phyloP scores from a whole-genome alignment of 2,797 vertebrate genomes.

The Scolopax rusticola region DNA sequence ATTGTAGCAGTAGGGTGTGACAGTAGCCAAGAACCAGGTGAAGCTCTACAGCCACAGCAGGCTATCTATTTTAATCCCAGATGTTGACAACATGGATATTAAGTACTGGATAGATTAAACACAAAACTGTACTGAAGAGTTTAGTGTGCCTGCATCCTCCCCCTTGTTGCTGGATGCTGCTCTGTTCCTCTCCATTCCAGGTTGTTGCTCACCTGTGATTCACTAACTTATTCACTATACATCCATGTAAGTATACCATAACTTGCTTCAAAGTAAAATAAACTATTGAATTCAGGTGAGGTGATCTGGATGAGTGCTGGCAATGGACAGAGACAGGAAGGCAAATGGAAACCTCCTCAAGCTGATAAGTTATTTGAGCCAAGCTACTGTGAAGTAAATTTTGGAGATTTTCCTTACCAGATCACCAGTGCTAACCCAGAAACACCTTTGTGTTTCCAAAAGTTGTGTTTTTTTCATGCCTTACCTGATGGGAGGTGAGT shows the following conservation, averaged over 20 bases:
- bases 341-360: neutral
- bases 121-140: neutral
- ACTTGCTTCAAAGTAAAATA: neutral
- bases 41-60: neutral
- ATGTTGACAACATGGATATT: neutral
- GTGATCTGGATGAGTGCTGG: neutral
- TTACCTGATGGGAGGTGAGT: neutral
- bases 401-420: neutral
- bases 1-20: neutral
- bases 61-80: neutral
- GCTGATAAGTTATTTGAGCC: neutral
- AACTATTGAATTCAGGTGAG: neutral
- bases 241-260: neutral
- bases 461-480: fast-evolving
- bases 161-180: neutral
- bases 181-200: neutral
- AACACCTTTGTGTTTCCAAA: neutral
- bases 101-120: neutral
- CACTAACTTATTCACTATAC: neutral
- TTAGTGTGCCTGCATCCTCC: neutral
- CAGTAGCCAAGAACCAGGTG: neutral
- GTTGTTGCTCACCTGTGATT: neutral
- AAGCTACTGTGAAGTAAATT: neutral
- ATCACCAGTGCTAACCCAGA: neutral
- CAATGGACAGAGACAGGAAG: neutral